Evolutionary conservation across 2,113 vertebrate species (phyloP).

Genomic region (Pachypanchax playfairii): DNA sequence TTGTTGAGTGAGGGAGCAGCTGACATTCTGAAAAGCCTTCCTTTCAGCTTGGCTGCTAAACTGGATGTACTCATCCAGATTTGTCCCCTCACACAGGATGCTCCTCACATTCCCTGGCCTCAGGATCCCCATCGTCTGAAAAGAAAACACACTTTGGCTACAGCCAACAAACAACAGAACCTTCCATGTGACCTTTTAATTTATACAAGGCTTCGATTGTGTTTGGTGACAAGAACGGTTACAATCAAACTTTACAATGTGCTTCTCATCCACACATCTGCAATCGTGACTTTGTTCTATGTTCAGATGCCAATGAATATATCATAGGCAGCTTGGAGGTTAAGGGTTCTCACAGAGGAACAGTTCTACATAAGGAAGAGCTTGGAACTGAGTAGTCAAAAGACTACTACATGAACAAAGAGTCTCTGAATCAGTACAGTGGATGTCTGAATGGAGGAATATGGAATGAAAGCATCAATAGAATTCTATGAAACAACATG

Average conservation of each 20-base stretch:
- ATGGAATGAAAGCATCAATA: not conserved
- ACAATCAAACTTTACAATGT: no score
- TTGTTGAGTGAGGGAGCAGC: slow-evolving; percentile 71
- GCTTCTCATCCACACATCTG: no score
- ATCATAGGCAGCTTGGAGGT: no score
- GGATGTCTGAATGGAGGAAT: not conserved
- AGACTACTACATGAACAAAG: not conserved
- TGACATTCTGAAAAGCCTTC: slow-evolving; percentile 76
- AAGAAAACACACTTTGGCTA: slow-evolving; percentile 5
- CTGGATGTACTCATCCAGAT: slow-evolving; percentile 66
- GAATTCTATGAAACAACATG: not conserved
- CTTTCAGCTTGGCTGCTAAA: slow-evolving; percentile 68
- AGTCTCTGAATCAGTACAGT: not conserved
- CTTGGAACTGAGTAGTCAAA: not conserved
- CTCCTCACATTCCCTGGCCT: slow-evolving; percentile 40
- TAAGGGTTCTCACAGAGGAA: not conserved
- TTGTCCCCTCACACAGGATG: slow-evolving; percentile 61
- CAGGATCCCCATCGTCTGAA: slow-evolving; percentile 43
- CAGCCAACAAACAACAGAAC: slow-evolving; percentile 28
- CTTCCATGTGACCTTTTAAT: slow-evolving; percentile 19
- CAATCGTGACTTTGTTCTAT: not conserved
- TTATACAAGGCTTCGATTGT: not conserved
- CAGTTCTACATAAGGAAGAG: not conserved
- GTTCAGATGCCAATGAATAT: not conserved
- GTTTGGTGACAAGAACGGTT: no score